These are phyloP conservation scores for Ammospiza maritima DNA, from an alignment of 2,797 vertebrate species.

Conservation along the genomic window DNA sequence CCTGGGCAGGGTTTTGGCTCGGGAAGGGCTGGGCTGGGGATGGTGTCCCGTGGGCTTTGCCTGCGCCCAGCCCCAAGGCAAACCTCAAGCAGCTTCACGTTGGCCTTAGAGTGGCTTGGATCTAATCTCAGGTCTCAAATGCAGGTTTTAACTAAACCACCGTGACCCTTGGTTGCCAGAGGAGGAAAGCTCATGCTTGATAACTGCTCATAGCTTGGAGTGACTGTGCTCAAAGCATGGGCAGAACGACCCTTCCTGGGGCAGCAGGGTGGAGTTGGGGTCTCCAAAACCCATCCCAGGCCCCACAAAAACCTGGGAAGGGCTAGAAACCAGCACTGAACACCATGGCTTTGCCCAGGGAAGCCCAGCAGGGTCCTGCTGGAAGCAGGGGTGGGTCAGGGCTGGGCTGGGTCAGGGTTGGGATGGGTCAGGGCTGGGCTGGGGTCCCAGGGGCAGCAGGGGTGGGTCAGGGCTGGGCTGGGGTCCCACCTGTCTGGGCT, in stretches of 20 bases:
- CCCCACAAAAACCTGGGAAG: neutral
- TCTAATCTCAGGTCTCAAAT: neutral
- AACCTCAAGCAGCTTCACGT: accelerated
- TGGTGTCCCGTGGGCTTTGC: accelerated
- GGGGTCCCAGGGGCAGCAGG: too few relatives aligned
- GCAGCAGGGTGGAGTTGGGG: neutral
- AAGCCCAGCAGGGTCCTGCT: accelerated
- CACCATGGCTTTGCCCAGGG: accelerated
- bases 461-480: neutral
- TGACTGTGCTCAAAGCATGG: accelerated
- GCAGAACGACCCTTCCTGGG: neutral
- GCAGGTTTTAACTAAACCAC: neutral
- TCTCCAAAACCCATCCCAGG: neutral
- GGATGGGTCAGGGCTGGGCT: neutral
- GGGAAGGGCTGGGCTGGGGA: neutral
- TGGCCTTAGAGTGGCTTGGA: neutral
- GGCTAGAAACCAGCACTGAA: neutral
- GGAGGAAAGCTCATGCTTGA: neutral
- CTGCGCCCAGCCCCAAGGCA: accelerated
- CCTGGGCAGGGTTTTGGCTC: accelerated
- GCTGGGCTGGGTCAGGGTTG: neutral
- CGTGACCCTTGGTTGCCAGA: accelerated
- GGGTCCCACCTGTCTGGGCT: neutral
- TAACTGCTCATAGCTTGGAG: too few relatives aligned
- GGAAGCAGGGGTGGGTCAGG: neutral